Conservation (phyloP, 1,140 invertebrate species). For the Drosophila tani region DNA sequence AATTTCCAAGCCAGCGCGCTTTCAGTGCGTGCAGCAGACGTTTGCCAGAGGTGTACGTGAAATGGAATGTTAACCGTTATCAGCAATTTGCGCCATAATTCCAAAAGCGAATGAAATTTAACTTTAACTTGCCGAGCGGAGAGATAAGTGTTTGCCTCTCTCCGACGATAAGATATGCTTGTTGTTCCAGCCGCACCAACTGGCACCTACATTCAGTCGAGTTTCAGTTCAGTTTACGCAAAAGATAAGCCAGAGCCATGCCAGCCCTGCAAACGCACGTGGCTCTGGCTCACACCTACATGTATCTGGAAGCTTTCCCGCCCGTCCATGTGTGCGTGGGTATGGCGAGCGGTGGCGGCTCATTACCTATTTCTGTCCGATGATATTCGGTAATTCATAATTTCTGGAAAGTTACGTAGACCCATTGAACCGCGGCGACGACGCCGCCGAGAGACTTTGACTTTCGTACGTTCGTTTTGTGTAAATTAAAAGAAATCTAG, state of each 20-base stretch:
- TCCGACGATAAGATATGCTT: conserved; percentile 71
- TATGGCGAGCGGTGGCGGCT: conserved; percentile 7
- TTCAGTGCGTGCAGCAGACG: conserved; percentile 5
- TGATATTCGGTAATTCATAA: conserved; percentile 63
- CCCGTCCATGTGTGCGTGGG: background rate
- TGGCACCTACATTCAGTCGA: conserved; percentile 23
- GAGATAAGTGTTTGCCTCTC: conserved; percentile 60
- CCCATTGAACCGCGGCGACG: conserved; percentile 39
- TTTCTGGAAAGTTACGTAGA: conserved; percentile 57
- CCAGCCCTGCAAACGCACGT: conserved; percentile 23
- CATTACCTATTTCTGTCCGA: conserved; percentile 37
- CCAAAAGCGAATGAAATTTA: conserved; percentile 65
- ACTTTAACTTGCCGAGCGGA: conserved; percentile 61
- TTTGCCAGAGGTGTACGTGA: conserved; percentile 11
- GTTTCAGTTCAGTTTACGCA: conserved; percentile 41
- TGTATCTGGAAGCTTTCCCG: conserved; percentile 39
- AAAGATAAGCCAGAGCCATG: conserved; percentile 30
- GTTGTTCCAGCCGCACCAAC: conserved; percentile 26
- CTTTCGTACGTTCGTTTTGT: background rate
- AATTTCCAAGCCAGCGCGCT: conserved; percentile 15
- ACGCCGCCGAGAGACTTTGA: conserved; percentile 14
- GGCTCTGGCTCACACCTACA: conserved; percentile 20
- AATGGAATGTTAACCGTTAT: conserved; percentile 59
- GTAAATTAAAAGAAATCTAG: conserved; percentile 2
- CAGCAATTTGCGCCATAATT: conserved; percentile 70